Base-by-base conservation (phyloP, 1,140 invertebrate species). In the Drosophila triauraria region DNA sequence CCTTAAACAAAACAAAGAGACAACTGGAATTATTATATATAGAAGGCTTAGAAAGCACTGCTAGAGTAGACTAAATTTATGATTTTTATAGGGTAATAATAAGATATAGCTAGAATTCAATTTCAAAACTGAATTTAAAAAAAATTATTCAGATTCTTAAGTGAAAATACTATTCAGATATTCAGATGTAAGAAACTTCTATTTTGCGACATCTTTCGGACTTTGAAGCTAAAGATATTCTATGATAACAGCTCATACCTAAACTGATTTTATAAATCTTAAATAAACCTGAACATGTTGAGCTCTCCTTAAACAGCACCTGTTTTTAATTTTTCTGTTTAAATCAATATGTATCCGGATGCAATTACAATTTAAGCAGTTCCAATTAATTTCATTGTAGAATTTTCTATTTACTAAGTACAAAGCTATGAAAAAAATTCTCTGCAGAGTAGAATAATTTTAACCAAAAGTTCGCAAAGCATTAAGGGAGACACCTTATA, bases 1-100 rank as follows among this genome's bases (percentile, higher is more conserved):
- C 38, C 67, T 59, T 30, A 50, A 42, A n/a, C 20, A 40, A 71
- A 35, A 71, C 27, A 71, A 59, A 32, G 15, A 42, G 30, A 23
- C 30, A 67, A 46, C 58, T 8, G 42, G 42, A 65, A 65, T 32
- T 10, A n/a, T 42, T n/a, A 15, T 9, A 17, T 30, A 23, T 46
- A 32, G 7, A 38, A n/a, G 8, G 7, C 25, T 13, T 1, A 23
- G 12, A 0, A n/a, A 20, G 20, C 20, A 20, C 20, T 20, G 20
- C 20, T 20, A 20, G 20, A 20, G 20, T 20, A 20, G 20, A 20
- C 20, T 20, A 20, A 20, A 20, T 20, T 0, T 20, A 20, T 20
- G 1, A 20, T 20, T 20, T 20, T 20, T 20, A 1, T 20, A 20
- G 20, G 20, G 15, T 8, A 4, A n/a, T 10, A 15, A 8, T 10